A percentile compares a stretch with the other conserved stretches of the same genome.
These are phyloP conservation scores for Hydrolagus colliei DNA, from an alignment of 2,797 vertebrate genomes.

Conservation along the genomic window DNA sequence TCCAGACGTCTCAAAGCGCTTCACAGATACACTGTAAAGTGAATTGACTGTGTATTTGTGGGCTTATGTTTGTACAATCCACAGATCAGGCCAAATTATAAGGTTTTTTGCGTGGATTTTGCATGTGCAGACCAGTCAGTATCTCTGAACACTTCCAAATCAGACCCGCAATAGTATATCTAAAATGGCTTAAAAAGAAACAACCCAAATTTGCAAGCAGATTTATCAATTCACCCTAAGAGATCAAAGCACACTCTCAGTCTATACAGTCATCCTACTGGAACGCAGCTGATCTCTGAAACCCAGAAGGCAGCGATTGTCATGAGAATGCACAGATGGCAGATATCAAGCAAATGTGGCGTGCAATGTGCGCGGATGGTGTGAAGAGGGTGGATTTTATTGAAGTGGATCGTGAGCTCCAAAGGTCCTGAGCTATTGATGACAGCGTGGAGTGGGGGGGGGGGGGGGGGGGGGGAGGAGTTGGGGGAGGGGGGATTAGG, in stretches of 20 bases:
- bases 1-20: too few species aligned
- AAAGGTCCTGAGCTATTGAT: neutral
- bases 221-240: neutral
- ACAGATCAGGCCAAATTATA: neutral
- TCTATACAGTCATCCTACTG: neutral
- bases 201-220: neutral
- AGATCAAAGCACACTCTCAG: neutral
- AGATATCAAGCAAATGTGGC: neutral
- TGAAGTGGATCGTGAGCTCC: neutral
- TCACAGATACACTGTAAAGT: too few species aligned
- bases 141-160: neutral
- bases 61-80: neutral
- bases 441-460: neutral
- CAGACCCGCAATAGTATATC: too few species aligned
- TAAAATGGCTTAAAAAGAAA: neutral
- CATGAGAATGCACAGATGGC: slow-evolving; percentile 11
- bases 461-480: too few species aligned
- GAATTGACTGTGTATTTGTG: too few species aligned
- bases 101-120: neutral
- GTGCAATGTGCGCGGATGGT: neutral
- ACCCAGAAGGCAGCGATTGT: neutral
- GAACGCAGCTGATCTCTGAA: neutral
- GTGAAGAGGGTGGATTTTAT: neutral
- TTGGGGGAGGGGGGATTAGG: neutral
- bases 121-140: neutral